A percentile compares a stretch with the other conserved stretches of the same genome.
Evolutionary conservation across 2,797 vertebrate genomes (phyloP).

Genomic region (Sciurus carolinensis): DNA sequence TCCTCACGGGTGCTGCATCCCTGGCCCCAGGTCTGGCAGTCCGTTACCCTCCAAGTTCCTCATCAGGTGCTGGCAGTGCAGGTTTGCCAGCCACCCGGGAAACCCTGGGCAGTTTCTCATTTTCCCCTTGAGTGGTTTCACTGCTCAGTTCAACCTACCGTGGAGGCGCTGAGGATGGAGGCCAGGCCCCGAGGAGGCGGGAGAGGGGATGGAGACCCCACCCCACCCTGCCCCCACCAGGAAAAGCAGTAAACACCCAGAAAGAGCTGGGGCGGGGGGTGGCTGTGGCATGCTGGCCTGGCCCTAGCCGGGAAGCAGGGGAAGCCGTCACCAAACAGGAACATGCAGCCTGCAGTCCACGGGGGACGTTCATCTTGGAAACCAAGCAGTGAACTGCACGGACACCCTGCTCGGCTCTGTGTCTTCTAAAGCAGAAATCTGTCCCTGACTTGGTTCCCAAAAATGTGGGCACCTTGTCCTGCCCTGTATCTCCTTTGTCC

Average conservation of each 20-base stretch:
- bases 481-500: neutral
- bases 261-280: neutral
- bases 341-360: accelerated
- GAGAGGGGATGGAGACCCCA: neutral
- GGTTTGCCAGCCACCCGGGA: conserved; percentile 23
- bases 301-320: accelerated
- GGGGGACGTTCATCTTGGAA: neutral
- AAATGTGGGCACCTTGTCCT: no score
- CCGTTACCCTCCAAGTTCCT: neutral
- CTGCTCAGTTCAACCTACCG: conserved; percentile 53
- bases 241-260: neutral
- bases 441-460: neutral
- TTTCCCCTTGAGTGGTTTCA: conserved; percentile 82
- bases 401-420: neutral
- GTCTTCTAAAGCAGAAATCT: neutral
- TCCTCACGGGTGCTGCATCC: accelerated
- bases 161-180: neutral
- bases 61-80: neutral
- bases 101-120: conserved; percentile 77
- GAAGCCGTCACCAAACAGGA: accelerated
- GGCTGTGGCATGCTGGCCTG: neutral
- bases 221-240: neutral
- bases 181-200: neutral
- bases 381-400: neutral
- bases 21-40: neutral